Conservation (phyloP, 2,113 vertebrate species). For the Tragelaphus strepsiceros region DNA sequence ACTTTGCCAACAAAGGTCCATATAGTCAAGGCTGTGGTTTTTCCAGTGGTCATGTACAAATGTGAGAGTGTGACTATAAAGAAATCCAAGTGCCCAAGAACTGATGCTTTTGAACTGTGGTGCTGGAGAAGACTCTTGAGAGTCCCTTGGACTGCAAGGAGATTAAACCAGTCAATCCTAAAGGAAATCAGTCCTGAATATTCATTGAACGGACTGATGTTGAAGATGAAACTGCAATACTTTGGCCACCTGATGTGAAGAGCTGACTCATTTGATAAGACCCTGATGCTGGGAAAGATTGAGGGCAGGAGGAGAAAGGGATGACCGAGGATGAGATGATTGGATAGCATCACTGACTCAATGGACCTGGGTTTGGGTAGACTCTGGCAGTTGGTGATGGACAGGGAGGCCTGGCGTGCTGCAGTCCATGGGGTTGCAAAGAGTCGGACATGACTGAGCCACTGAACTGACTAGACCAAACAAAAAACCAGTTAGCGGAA, state of each 20-base stretch:
- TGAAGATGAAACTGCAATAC: background rate
- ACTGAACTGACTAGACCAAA: background rate
- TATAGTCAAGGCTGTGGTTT: background rate
- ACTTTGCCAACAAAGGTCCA: background rate
- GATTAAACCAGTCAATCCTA: background rate
- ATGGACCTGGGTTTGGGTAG: background rate
- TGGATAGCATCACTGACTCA: background rate
- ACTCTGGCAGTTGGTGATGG: background rate
- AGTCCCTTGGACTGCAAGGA: background rate
- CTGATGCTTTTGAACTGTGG: background rate
- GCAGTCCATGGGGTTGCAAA: background rate
- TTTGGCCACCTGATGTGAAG: background rate
- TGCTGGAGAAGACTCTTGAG: background rate
- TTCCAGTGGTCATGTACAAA: background rate
- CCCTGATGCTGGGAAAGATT: background rate
- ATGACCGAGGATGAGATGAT: background rate
- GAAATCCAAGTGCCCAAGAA: background rate
- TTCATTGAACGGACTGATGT: background rate
- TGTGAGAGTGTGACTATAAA: background rate
- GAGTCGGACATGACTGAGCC: background rate
- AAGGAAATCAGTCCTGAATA: background rate
- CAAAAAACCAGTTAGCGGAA: background rate
- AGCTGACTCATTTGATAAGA: background rate
- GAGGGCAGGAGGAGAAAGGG: background rate
- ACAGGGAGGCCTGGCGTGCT: background rate